Evolutionary conservation across 2,797 vertebrate genomes (phyloP).

Genomic region (Trichosurus vulpecula): DNA sequence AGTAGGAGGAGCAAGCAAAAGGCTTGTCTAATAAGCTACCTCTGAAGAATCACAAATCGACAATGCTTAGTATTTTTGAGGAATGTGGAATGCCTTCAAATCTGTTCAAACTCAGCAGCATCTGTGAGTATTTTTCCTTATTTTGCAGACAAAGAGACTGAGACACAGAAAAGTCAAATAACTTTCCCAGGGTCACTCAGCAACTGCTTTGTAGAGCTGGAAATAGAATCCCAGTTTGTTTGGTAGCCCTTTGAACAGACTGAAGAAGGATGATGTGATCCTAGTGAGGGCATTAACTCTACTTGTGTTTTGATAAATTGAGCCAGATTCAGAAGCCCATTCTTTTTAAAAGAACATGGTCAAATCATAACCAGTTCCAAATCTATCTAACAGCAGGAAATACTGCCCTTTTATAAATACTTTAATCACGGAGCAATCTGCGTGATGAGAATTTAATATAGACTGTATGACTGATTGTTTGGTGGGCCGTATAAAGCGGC

Average conservation of each 20-base stretch:
- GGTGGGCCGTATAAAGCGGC: neutral
- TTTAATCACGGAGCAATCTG: slow-evolving; percentile 25
- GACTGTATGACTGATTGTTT: neutral
- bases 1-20: neutral
- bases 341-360: slow-evolving; percentile 8
- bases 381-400: neutral
- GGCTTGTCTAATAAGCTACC: neutral
- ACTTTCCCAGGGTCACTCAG: neutral
- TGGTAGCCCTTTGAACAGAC: neutral
- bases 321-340: slow-evolving; percentile 16
- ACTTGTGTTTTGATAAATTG: slow-evolving; percentile 3
- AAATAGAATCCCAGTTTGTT: neutral
- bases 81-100: slow-evolving; percentile 23
- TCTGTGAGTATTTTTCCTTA: slow-evolving; percentile 12
- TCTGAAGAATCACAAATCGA: neutral
- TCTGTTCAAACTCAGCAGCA: neutral
- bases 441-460: slow-evolving; percentile 20
- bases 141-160: neutral
- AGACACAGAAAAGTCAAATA: neutral
- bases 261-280: neutral
- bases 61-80: neutral
- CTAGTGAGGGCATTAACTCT: neutral
- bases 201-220: neutral
- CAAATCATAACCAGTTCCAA: neutral
- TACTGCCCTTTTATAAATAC: neutral